Base-by-base conservation (phyloP, 2,888 invertebrate species). In the Dolomedes plantarius region DNA sequence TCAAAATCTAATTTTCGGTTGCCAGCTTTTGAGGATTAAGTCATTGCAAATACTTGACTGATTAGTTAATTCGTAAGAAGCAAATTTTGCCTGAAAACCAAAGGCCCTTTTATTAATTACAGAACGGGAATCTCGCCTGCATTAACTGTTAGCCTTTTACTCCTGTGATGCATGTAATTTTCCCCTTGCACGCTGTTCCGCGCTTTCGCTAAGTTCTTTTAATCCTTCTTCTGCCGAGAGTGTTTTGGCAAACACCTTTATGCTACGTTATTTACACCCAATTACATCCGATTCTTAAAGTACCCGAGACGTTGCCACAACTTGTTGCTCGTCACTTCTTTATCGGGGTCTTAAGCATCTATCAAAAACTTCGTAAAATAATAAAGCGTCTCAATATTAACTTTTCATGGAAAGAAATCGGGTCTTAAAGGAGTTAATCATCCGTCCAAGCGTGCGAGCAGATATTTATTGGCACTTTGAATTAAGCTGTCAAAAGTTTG, bases 401-500 rank as follows among this genome's bases (percentile, higher is more conserved):
- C 56, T 56, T 56, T 23, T 23, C 56, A 56, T 56, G 56, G 56
- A 56, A n/a, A 56, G 56, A 56, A 56, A 56, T 56, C 23, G 56
- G 56, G 56, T 16, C 56, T 56, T 56, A 56, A 46, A 23, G 23
- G 56, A 56, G 56, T 56, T 56, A 56, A 56, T 56, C 56, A 56
- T 56, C 56, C 56, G 16, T 56, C 16, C 56, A 56, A 11, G 19
- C 23, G 23, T 23, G 56, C 56, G 1, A 2, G 23, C 19, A 23
- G 56, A 56, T 56, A 56, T 56, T 56, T 56, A 56, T 56, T 56
- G 56, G 56, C 56, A n/a, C 56, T 56, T 23, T 23, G 56, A 56
- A 56, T 56, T 56, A 56, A 56, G 23, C 56, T 56, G 56, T 56
- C 56, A 56, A 56, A 56, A 56, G 56, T 56, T 56, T 56, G 56